phyloP scores from a whole-genome alignment of 2,888 invertebrate genomes.

The Argynnis bischoffii region DNA sequence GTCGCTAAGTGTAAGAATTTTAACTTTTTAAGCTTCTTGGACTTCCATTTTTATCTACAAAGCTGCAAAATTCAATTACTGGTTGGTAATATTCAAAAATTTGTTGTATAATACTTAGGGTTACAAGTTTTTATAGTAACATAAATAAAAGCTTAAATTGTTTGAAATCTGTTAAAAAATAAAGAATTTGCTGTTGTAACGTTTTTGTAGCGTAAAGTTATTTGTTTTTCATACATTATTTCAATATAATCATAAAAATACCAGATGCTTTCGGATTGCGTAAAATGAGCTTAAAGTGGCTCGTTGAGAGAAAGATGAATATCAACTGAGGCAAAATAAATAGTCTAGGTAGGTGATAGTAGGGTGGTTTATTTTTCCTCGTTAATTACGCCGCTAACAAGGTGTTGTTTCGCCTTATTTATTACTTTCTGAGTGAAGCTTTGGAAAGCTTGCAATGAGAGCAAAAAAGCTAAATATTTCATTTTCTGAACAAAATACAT shows the following conservation, averaged over 20 bases:
- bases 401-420: conserved; percentile 80
- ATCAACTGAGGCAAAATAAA: conserved; percentile 15
- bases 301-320: conserved; percentile 13
- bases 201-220: too few species aligned
- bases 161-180: too few species aligned
- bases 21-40: too few species aligned
- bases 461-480: conserved; percentile 13
- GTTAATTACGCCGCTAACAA: conserved; percentile 82
- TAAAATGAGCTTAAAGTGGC: conserved; percentile 3
- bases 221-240: too few species aligned
- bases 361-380: conserved; percentile 69
- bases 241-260: background rate
- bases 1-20: too few species aligned
- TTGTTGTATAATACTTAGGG: too few species aligned
- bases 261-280: background rate
- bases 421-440: conserved; percentile 68
- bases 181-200: too few species aligned
- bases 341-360: conserved; percentile 29
- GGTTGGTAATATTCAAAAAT: too few species aligned
- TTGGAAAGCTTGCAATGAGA: conserved; percentile 8
- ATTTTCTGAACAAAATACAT: background rate
- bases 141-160: too few species aligned
- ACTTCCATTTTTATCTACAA: too few species aligned
- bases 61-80: too few species aligned
- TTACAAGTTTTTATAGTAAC: too few species aligned